These are phyloP conservation scores for Lysandra bellargus DNA, from an alignment of 2,888 invertebrate genomes.

Conservation along the genomic window DNA sequence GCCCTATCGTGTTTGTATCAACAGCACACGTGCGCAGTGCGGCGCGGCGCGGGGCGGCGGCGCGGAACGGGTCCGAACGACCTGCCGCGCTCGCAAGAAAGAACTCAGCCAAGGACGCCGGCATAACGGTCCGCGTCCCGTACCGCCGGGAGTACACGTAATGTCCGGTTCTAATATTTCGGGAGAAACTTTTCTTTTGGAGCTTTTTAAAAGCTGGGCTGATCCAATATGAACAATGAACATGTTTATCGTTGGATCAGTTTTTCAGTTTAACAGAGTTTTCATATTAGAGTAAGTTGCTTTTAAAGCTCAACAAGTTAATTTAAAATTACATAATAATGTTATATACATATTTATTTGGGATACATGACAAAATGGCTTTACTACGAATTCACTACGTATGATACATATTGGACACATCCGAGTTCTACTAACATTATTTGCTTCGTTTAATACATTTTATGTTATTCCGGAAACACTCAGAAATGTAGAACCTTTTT, in stretches of 20 bases:
- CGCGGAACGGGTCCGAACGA: conserved; percentile 75
- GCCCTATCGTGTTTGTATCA: conserved; percentile 35
- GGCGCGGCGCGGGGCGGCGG: conserved; percentile 60
- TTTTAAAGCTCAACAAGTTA: neutral
- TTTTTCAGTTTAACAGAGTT: too few species aligned
- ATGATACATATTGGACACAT: too few species aligned
- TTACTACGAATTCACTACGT: too few species aligned
- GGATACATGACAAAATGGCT: too few species aligned
- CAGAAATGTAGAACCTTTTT: too few species aligned
- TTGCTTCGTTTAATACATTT: too few species aligned
- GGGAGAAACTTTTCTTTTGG: neutral
- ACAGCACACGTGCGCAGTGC: conserved; percentile 65
- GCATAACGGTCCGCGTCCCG: conserved; percentile 70
- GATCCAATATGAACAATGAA: too few species aligned
- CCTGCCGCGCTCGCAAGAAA: conserved; percentile 71
- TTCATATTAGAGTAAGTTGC: neutral
- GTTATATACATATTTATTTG: too few species aligned
- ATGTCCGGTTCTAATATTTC: conserved; percentile 2
- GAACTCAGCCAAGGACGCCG: conserved; percentile 80
- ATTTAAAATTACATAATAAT: too few species aligned
- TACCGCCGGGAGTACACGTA: conserved; percentile 41
- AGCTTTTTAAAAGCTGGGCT: neutral
- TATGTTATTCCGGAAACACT: too few species aligned
- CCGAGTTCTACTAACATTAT: too few species aligned
- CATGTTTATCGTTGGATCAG: too few species aligned